A percentile compares a stretch with the other conserved stretches of the same genome.
phyloP scores from a whole-genome alignment of 2,113 vertebrate species.

The Sinocyclocheilus maitianheensis region DNA sequence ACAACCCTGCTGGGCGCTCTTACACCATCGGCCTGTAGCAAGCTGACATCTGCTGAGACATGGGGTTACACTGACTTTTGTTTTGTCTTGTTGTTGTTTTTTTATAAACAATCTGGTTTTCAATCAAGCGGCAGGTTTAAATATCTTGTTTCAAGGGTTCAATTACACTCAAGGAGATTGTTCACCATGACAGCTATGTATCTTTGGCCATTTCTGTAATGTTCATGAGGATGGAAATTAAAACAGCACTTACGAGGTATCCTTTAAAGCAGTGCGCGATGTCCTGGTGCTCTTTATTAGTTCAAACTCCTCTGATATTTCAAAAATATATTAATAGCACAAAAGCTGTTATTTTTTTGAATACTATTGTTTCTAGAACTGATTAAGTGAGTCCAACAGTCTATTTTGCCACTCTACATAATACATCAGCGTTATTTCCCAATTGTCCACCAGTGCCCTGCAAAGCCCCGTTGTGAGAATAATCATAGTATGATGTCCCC shows the following conservation, averaged over 20 bases:
- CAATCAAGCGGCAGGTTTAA: slow-evolving; percentile 1
- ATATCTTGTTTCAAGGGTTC: slow-evolving; percentile 4
- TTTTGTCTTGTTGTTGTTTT: background rate
- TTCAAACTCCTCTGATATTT: background rate
- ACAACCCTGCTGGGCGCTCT: slow-evolving; percentile 91
- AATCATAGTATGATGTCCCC: slow-evolving; percentile 10
- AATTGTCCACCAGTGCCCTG: background rate
- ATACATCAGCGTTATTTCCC: background rate
- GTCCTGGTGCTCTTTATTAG: slow-evolving; percentile 33
- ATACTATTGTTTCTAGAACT: background rate
- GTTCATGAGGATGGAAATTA: background rate
- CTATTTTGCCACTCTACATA: background rate
- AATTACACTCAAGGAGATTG: background rate
- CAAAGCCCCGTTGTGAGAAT: background rate
- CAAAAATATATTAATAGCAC: background rate
- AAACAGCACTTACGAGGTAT: slow-evolving; percentile 3
- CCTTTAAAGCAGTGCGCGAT: slow-evolving; percentile 1
- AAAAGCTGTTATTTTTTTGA: background rate
- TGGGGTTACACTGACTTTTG: background rate
- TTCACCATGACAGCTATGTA: background rate
- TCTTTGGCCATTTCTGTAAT: slow-evolving; percentile 16
- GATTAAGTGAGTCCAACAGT: background rate
- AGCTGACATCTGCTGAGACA: background rate
- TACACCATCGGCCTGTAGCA: slow-evolving; percentile 89
- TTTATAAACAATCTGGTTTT: background rate